A percentile compares a stretch with the other conserved stretches of the same genome.
These are phyloP conservation scores for Stegophylla sp. DNA, from an alignment of 2,888 invertebrate genomes.

Conservation along the genomic window DNA sequence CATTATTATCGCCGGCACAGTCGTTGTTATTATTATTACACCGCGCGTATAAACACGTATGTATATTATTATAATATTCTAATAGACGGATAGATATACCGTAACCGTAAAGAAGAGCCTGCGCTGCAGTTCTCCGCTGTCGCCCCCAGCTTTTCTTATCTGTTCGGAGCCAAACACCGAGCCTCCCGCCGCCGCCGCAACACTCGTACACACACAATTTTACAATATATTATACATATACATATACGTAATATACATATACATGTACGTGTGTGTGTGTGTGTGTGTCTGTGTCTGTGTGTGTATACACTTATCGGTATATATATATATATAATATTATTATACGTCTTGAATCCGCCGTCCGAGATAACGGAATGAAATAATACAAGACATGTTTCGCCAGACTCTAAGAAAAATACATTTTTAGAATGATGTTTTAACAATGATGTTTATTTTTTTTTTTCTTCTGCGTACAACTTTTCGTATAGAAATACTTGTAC, in stretches of 20 bases:
- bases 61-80: no score
- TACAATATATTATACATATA: background rate
- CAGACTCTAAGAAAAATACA: no score
- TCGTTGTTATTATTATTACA: background rate
- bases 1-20: constrained; percentile 10
- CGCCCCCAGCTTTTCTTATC: constrained; percentile 21
- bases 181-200: background rate
- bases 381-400: background rate
- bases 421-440: no score
- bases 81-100: no score
- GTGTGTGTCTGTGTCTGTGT: no score
- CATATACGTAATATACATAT: background rate
- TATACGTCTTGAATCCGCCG: background rate
- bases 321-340: background rate
- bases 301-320: no score
- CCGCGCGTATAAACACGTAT: background rate
- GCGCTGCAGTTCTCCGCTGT: no score
- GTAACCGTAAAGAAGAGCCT: no score
- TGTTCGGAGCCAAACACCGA: constrained; percentile 8
- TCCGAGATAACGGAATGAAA: constrained; percentile 9
- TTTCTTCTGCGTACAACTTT: no score
- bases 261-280: no score
- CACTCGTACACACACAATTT: background rate
- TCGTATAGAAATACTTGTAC: no score
- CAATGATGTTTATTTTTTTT: no score